Evolutionary conservation across 2,888 invertebrate species (phyloP).

Genomic region (Gibbula magus): DNA sequence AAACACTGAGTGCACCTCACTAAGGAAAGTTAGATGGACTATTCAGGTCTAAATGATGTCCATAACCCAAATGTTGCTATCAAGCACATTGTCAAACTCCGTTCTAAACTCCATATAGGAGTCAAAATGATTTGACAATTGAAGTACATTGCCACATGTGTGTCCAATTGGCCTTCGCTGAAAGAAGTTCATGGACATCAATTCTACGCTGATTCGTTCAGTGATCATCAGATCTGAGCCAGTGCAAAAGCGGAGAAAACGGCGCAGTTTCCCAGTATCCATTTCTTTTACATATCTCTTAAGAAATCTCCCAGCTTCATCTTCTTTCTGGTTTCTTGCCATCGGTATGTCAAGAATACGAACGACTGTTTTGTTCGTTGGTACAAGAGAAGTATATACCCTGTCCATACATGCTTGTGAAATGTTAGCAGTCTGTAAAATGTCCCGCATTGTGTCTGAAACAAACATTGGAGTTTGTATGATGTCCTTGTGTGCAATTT

Average conservation of each 20-base stretch:
- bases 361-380: background rate
- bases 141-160: background rate
- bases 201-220: background rate
- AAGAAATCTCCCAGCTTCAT: background rate
- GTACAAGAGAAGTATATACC: background rate
- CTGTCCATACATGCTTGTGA: too few species aligned
- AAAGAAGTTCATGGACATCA: background rate
- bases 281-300: slow-evolving; percentile 1
- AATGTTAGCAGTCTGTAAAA: background rate
- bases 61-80: slow-evolving; percentile 3
- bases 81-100: background rate
- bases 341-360: background rate
- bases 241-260: background rate
- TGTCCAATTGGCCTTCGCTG: background rate
- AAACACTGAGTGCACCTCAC: too few species aligned
- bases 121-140: background rate
- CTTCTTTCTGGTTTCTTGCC: background rate
- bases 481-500: background rate
- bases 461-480: background rate
- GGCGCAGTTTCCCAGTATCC: background rate
- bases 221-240: background rate
- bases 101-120: background rate
- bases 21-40: too few species aligned
- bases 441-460: background rate
- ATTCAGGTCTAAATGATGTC: background rate